Conservation (phyloP, 2,888 invertebrate genomes). For the Mechanitis messenoides region DNA sequence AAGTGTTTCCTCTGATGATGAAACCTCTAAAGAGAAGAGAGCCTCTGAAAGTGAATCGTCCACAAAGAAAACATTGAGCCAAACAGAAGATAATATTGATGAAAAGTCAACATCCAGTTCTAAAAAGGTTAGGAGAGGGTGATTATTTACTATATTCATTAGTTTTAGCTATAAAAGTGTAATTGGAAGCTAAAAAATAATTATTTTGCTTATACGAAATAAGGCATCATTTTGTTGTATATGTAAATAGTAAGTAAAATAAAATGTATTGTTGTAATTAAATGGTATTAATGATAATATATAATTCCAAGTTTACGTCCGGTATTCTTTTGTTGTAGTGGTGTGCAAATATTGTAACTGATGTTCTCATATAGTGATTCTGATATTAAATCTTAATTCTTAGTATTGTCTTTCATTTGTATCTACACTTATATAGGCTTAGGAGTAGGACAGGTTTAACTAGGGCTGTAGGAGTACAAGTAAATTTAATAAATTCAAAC, state of each 20-base stretch:
- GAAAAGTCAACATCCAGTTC: slow-evolving; percentile 47
- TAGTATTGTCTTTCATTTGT: slow-evolving; percentile 24
- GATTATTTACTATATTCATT: slow-evolving; percentile 12
- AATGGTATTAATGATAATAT: not conserved
- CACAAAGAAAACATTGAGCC: slow-evolving; percentile 20
- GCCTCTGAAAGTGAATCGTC: slow-evolving; percentile 17
- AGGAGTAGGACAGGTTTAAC: slow-evolving; percentile 1
- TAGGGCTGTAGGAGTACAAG: slow-evolving; percentile 3
- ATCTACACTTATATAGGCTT: not conserved
- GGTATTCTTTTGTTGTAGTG: too few species aligned
- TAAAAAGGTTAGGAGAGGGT: slow-evolving; percentile 58
- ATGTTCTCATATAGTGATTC: not conserved
- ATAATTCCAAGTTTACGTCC: too few species aligned
- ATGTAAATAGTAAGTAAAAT: not conserved
- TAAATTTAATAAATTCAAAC: slow-evolving; percentile 21
- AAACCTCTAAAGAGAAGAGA: slow-evolving; percentile 7
- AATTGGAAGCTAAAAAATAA: slow-evolving; percentile 7
- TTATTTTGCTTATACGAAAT: slow-evolving; percentile 7
- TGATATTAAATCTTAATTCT: slow-evolving; percentile 17
- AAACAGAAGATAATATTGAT: slow-evolving; percentile 26
- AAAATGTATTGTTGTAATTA: not conserved
- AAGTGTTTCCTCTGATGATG: slow-evolving; percentile 3
- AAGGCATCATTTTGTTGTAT: slow-evolving; percentile 5
- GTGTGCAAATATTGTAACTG: not conserved
- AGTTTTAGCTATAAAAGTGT: slow-evolving; percentile 7